Percentiles rank a stretch among this genome's conserved stretches.
phyloP scores from a whole-genome alignment of 2,888 invertebrate genomes.

The Lasioglossum leucozonium region DNA sequence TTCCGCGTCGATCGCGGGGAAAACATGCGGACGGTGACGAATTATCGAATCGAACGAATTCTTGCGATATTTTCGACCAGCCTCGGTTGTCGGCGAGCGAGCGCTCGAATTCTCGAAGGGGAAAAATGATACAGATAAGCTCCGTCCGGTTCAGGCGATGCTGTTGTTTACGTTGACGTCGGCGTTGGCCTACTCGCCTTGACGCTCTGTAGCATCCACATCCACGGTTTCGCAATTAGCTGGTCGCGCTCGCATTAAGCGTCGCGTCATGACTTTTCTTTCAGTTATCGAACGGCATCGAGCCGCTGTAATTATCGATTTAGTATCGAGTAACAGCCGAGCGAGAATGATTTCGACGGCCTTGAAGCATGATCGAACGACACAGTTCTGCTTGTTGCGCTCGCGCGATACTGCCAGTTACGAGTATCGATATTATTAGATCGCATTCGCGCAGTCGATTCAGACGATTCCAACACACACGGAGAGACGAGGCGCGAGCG shows the following conservation, averaged over 20 bases:
- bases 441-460: constrained; percentile 5
- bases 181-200: constrained; percentile 57
- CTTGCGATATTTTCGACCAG: neutral
- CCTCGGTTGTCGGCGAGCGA: neutral
- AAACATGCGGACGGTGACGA: neutral
- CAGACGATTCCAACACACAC: constrained; percentile 6
- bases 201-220: constrained; percentile 26
- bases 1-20: neutral
- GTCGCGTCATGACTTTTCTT: neutral
- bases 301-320: constrained; percentile 29
- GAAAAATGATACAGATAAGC: neutral
- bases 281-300: constrained; percentile 17
- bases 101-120: neutral
- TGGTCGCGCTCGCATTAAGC: constrained; percentile 11
- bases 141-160: neutral
- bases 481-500: neutral
- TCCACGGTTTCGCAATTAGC: constrained; percentile 39
- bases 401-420: constrained; percentile 5
- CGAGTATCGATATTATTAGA: constrained; percentile 55
- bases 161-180: constrained; percentile 53
- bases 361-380: constrained; percentile 30
- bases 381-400: neutral
- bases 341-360: constrained; percentile 24
- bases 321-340: neutral
- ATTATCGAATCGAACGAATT: neutral